Conservation (phyloP, 2,113 vertebrate species). For the Cariama cristata region DNA sequence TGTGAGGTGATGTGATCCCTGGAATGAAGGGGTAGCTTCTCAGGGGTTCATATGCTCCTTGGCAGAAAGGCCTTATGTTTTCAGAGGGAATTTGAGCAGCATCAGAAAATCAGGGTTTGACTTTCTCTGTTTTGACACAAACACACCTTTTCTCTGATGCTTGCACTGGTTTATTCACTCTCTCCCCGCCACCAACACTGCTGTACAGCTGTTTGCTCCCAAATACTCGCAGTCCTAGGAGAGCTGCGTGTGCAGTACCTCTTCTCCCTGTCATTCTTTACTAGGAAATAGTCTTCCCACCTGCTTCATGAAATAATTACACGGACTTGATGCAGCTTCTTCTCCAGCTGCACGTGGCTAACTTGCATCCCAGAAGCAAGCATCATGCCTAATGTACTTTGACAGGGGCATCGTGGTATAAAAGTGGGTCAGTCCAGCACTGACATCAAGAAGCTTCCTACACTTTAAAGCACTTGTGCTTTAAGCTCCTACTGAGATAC, state of each 20-base stretch:
- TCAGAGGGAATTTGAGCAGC: neutral
- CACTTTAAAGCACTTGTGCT: neutral
- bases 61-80: neutral
- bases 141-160: neutral
- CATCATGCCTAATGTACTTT: neutral
- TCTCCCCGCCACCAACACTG: neutral
- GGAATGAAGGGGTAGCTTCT: neutral
- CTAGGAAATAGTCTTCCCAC: neutral
- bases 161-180: neutral
- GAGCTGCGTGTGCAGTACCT: neutral
- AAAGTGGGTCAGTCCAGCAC: slow-evolving; percentile 41
- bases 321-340: neutral
- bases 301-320: neutral
- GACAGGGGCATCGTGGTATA: neutral
- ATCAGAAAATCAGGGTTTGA: neutral
- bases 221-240: neutral
- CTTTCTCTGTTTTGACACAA: neutral
- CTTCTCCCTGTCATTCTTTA: neutral
- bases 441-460: neutral
- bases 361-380: neutral
- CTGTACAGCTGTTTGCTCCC: neutral
- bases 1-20: neutral
- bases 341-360: neutral
- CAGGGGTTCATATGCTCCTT: neutral
- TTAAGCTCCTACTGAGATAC: neutral